These are phyloP conservation scores for Pyrocoelia pectoralis DNA, from an alignment of 2,888 invertebrate species.

Conservation along the genomic window DNA sequence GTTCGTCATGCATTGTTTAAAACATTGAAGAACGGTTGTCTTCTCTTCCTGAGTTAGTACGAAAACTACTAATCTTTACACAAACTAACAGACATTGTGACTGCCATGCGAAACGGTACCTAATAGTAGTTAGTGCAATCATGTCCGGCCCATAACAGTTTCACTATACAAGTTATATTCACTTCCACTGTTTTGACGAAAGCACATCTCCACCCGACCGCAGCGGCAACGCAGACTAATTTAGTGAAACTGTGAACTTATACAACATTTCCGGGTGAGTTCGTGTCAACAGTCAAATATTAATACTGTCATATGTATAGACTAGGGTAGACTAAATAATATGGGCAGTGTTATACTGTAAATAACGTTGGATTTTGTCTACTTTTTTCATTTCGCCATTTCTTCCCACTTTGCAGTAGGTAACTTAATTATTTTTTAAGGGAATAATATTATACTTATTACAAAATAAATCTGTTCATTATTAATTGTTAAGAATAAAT, in stretches of 20 bases:
- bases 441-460: too few relatives aligned
- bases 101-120: slow-evolving; percentile 33
- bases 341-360: slow-evolving; percentile 62
- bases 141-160: slow-evolving; percentile 43
- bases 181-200: slow-evolving; percentile 28
- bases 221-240: slow-evolving; percentile 32
- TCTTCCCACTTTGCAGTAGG: neutral
- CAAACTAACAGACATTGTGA: slow-evolving; percentile 30
- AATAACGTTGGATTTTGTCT: slow-evolving; percentile 36
- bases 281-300: slow-evolving; percentile 56
- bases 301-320: slow-evolving; percentile 60
- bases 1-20: neutral
- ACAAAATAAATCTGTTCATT: too few relatives aligned
- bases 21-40: slow-evolving; percentile 21
- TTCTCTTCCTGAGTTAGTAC: slow-evolving; percentile 27
- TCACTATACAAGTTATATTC: slow-evolving; percentile 35
- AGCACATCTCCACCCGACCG: slow-evolving; percentile 33
- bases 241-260: slow-evolving; percentile 45
- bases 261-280: slow-evolving; percentile 42
- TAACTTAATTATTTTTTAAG: too few relatives aligned
- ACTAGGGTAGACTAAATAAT: slow-evolving; percentile 57
- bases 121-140: slow-evolving; percentile 37
- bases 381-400: neutral
- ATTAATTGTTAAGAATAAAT: too few relatives aligned
- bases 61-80: slow-evolving; percentile 29